These are phyloP conservation scores for Ginglymostoma cirratum DNA, from an alignment of 2,113 vertebrate genomes.

Conservation along the genomic window DNA sequence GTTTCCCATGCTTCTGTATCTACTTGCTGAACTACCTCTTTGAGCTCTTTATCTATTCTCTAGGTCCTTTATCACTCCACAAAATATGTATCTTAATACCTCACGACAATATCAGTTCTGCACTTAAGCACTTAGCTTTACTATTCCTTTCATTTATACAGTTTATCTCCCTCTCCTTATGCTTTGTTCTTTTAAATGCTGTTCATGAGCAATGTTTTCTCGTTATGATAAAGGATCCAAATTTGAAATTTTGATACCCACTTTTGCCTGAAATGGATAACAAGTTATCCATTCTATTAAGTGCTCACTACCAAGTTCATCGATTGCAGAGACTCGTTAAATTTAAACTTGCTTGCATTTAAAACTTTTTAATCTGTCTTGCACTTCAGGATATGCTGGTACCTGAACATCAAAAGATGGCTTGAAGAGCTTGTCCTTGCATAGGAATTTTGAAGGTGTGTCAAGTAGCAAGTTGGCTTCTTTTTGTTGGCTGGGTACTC, in stretches of 20 bases:
- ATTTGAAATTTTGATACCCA: not conserved
- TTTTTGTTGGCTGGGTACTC: slow-evolving; percentile 51
- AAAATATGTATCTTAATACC: not conserved
- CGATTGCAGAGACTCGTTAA: not conserved
- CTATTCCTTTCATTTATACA: not conserved
- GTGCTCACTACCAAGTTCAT: not conserved
- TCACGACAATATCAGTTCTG: not conserved
- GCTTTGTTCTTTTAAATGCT: not conserved
- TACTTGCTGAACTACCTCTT: not conserved
- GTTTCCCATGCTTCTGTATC: not conserved
- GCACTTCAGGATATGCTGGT: not conserved
- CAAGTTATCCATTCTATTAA: not conserved
- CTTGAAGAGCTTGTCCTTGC: slow-evolving; percentile 82
- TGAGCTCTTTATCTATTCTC: not conserved
- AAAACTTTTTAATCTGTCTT: not conserved
- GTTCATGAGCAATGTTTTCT: not conserved
- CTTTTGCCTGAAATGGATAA: not conserved
- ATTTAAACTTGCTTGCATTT: not conserved
- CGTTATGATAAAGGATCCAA: not conserved
- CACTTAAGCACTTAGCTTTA: not conserved
- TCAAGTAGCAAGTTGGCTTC: slow-evolving; percentile 75
- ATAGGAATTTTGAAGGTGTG: slow-evolving; percentile 89
- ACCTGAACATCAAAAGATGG: slow-evolving; percentile 90
- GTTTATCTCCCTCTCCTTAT: not conserved
- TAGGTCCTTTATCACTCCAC: not conserved